Percentiles rank a stretch among this genome's conserved stretches.
Evolutionary conservation across 1,140 invertebrate species (phyloP).

Genomic region (Drosophila quadrilineata): DNA sequence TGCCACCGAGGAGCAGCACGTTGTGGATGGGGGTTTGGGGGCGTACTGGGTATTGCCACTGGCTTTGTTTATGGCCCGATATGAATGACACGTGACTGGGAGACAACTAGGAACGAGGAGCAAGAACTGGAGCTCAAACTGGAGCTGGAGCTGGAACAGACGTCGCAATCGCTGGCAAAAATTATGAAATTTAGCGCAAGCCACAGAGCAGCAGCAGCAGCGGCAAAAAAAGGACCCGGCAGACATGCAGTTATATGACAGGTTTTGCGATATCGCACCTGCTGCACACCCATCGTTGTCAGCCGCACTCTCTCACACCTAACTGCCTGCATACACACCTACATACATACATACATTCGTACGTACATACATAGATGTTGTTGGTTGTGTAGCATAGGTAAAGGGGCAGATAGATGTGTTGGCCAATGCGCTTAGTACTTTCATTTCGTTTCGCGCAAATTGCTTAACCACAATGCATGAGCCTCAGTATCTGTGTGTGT

Average conservation of each 20-base stretch:
- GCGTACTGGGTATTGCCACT: slow-evolving; percentile 4
- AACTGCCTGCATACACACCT: neutral
- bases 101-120: slow-evolving; percentile 31
- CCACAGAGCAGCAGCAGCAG: slow-evolving; percentile 51
- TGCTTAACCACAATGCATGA: slow-evolving; percentile 71
- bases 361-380: neutral
- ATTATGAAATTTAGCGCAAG: slow-evolving; percentile 78
- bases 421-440: slow-evolving; percentile 73
- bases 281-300: slow-evolving; percentile 42
- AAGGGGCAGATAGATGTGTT: slow-evolving; percentile 40
- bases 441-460: slow-evolving; percentile 76
- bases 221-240: slow-evolving; percentile 33
- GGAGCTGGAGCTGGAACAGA: neutral
- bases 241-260: slow-evolving; percentile 43
- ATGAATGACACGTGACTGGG: slow-evolving; percentile 75
- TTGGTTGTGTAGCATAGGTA: neutral
- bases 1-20: neutral
- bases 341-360: neutral
- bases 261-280: slow-evolving; percentile 69
- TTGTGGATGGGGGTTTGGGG: neutral
- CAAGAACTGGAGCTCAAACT: neutral
- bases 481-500: slow-evolving; percentile 14
- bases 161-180: slow-evolving; percentile 45
- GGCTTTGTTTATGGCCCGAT: slow-evolving; percentile 71
- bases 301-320: too few species aligned